Percentiles rank a stretch among this genome's conserved stretches.
phyloP scores from a whole-genome alignment of 2,888 invertebrate genomes.

The Tachina fera region DNA sequence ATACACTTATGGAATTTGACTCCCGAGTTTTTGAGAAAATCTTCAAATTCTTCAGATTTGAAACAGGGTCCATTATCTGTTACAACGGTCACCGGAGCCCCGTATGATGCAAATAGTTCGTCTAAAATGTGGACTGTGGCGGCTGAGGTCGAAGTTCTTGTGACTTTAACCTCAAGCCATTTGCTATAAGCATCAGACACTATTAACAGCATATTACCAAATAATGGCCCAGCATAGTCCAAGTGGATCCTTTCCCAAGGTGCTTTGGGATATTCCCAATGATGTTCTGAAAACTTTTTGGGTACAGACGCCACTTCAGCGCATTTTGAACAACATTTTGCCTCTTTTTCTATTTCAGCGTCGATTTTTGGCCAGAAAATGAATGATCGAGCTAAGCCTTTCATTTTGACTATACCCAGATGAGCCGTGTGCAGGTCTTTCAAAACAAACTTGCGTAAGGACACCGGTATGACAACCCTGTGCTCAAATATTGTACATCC shows the following conservation, averaged over 20 bases:
- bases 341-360: neutral
- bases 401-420: conserved; percentile 7
- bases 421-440: conserved; percentile 1
- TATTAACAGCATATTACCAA: neutral
- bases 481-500: neutral
- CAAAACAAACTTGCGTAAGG: neutral
- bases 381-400: neutral
- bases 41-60: neutral
- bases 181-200: neutral
- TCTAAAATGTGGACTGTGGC: neutral
- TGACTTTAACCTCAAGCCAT: neutral
- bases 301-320: no score
- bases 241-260: no score
- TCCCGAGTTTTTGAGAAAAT: neutral
- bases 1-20: neutral
- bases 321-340: neutral
- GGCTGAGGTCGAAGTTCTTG: neutral
- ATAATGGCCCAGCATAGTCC: neutral
- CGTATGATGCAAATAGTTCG: neutral
- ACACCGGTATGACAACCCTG: neutral
- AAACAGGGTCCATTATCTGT: neutral
- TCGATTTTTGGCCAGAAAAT: neutral
- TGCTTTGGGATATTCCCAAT: no score
- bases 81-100: neutral
- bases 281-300: no score